These are phyloP conservation scores for Morus bassanus DNA, from an alignment of 2,797 vertebrate species.

Conservation along the genomic window DNA sequence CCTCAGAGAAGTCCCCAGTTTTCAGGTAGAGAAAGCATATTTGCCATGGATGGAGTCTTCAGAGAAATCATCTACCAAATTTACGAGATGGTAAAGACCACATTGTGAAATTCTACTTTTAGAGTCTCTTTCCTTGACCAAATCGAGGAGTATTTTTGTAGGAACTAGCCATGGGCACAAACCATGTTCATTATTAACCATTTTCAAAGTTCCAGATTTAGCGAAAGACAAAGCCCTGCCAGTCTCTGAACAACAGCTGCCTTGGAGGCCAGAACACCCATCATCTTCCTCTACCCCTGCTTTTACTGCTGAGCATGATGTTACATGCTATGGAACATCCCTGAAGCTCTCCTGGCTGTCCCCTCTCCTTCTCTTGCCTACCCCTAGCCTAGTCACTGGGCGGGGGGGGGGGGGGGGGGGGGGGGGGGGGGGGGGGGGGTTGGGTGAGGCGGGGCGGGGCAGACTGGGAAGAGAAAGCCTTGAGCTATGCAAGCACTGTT, in stretches of 20 bases:
- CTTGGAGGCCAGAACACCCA: not conserved
- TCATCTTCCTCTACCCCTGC: not conserved
- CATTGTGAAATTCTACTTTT: not conserved
- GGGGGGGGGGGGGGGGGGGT: too few relatives aligned
- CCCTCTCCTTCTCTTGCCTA: not conserved
- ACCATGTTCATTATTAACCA: not conserved
- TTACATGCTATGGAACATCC: not conserved
- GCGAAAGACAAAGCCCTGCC: not conserved
- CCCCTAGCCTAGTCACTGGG: too few relatives aligned
- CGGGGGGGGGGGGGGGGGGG: not conserved
- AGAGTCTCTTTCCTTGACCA: not conserved
- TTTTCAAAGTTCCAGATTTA: not conserved
- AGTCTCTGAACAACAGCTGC: not conserved
- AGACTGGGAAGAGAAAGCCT: not conserved
- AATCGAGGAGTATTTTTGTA: not conserved
- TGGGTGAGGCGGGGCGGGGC: too few relatives aligned
- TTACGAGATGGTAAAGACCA: not conserved
- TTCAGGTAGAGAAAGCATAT: not conserved
- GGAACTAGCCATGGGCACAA: not conserved
- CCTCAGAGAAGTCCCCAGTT: not conserved
- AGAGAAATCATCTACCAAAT: not conserved
- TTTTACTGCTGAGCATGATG: not conserved
- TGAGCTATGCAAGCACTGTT: not conserved
- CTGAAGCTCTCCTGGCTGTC: not conserved
- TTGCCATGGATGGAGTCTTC: not conserved